Conservation (phyloP, 2,888 invertebrate species). For the Acanthosepion pharaonis region DNA sequence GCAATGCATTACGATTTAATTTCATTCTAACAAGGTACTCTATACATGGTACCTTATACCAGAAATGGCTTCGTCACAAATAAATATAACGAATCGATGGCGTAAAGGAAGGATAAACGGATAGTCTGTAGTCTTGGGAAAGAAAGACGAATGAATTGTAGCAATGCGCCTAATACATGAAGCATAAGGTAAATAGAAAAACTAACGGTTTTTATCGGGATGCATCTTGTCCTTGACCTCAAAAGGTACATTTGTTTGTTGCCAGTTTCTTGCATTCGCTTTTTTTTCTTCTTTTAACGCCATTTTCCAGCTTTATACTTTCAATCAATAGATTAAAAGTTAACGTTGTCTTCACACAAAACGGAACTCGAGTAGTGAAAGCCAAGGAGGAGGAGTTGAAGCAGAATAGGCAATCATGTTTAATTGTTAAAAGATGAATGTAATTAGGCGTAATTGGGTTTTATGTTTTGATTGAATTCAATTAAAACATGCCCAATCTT, state of each 20-base stretch:
- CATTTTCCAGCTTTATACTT: background rate
- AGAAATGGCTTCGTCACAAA: too few species aligned
- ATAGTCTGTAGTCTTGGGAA: background rate
- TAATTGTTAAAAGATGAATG: conserved; percentile 22
- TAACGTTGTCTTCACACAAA: background rate
- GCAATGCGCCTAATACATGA: background rate
- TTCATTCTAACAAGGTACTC: too few species aligned
- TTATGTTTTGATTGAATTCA: conserved; percentile 20
- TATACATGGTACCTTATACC: too few species aligned
- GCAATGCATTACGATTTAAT: too few species aligned
- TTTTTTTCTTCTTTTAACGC: background rate
- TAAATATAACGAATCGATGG: background rate
- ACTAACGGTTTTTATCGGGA: background rate
- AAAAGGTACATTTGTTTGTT: background rate
- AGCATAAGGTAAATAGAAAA: background rate
- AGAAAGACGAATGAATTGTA: background rate
- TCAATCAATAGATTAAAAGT: background rate
- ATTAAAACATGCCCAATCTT: background rate
- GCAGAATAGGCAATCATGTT: background rate
- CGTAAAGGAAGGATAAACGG: background rate
- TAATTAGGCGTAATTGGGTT: background rate
- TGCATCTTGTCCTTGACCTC: background rate
- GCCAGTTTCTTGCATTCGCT: background rate
- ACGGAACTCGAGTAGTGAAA: background rate
- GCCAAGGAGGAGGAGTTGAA: background rate